Conservation (phyloP, 2,888 invertebrate genomes). For the Hydraecia micacea region DNA sequence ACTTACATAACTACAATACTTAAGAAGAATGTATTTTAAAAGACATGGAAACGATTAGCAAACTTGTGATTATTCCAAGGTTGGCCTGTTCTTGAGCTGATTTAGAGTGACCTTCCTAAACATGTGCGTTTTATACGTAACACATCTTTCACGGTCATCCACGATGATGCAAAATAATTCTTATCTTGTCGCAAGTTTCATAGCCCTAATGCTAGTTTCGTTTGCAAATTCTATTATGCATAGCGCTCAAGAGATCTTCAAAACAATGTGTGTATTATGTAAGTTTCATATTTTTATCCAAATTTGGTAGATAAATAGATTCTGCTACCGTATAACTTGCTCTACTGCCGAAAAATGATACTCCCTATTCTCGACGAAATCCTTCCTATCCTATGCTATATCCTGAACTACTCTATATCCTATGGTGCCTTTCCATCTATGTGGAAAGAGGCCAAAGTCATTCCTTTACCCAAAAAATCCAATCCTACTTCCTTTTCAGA, state of each 20-base stretch:
- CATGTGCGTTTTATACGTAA: constrained; percentile 16
- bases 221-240: constrained; percentile 57
- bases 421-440: too few species aligned
- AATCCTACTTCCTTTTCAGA: too few species aligned
- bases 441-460: too few species aligned
- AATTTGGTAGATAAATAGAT: constrained; percentile 57
- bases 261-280: constrained; percentile 59
- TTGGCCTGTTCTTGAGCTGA: constrained; percentile 31
- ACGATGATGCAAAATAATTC: neutral
- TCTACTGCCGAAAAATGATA: too few species aligned
- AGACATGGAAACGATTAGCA: neutral
- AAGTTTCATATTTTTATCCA: constrained; percentile 48
- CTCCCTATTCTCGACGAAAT: too few species aligned
- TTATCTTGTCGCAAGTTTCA: constrained; percentile 6
- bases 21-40: neutral
- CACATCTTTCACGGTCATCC: constrained; percentile 3
- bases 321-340: constrained; percentile 57
- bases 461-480: too few species aligned
- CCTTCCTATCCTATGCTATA: too few species aligned
- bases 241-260: constrained; percentile 42
- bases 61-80: constrained; percentile 19
- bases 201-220: constrained; percentile 50
- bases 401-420: too few species aligned
- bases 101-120: constrained; percentile 22
- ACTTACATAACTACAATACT: neutral